Evolutionary conservation across 1,140 invertebrate species (phyloP).

Genomic region (Brachionus koreanus): DNA sequence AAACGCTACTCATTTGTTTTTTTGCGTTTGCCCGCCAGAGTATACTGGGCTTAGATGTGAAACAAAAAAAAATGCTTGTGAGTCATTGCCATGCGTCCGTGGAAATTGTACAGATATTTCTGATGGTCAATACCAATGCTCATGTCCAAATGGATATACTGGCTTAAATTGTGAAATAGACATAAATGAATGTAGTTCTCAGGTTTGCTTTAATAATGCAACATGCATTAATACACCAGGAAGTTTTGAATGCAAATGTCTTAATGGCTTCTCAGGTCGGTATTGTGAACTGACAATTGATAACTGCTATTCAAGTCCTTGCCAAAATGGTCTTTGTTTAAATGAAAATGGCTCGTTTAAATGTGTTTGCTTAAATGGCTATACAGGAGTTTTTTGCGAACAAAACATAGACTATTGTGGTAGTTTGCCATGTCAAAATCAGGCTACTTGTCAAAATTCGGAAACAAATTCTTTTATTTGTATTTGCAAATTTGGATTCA

Average conservation of each 20-base stretch:
- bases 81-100: conserved; percentile 66
- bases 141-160: conserved; percentile 53
- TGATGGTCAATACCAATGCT: conserved; percentile 51
- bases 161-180: conserved; percentile 47
- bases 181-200: conserved; percentile 40
- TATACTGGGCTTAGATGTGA: conserved; percentile 87
- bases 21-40: conserved; percentile 66
- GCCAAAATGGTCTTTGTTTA: conserved; percentile 48
- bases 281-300: conserved; percentile 47
- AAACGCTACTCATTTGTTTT: conserved; percentile 58
- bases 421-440: conserved; percentile 76
- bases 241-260: conserved; percentile 46
- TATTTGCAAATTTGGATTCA: conserved; percentile 45
- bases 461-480: conserved; percentile 45
- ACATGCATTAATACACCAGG: conserved; percentile 45
- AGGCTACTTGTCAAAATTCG: conserved; percentile 68
- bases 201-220: conserved; percentile 32
- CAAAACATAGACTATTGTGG: neutral
- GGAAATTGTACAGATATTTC: conserved; percentile 73
- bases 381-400: conserved; percentile 11
- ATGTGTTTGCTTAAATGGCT: conserved; percentile 32
- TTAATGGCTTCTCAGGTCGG: conserved; percentile 44
- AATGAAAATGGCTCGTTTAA: conserved; percentile 25
- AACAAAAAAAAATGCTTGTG: conserved; percentile 86
- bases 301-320: conserved; percentile 51